Evolutionary conservation across 2,888 invertebrate species (phyloP).

Genomic region (Acanthosepion lycidas): DNA sequence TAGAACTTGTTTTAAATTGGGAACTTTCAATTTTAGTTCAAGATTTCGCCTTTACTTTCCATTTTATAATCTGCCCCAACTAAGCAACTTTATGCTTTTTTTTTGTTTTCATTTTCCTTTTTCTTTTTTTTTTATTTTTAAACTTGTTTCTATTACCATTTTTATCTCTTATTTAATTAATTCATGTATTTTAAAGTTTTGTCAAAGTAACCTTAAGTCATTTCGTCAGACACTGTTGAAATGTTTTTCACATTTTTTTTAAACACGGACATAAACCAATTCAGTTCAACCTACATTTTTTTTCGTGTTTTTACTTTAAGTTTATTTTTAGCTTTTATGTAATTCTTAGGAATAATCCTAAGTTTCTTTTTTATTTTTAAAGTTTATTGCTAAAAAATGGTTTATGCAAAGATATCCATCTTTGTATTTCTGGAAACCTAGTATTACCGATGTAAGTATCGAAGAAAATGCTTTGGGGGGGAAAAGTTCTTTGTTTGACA

Average conservation of each 20-base stretch:
- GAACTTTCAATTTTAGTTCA: too few relatives aligned
- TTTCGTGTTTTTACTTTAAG: background rate
- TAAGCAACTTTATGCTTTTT: too few relatives aligned
- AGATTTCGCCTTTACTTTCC: too few relatives aligned
- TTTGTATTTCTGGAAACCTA: too few relatives aligned
- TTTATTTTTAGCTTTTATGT: slow-evolving; percentile 25
- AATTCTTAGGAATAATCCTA: background rate
- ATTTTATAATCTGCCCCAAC: too few relatives aligned
- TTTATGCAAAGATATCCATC: too few relatives aligned
- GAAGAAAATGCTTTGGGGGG: too few relatives aligned
- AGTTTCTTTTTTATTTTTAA: background rate
- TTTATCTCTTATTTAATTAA: background rate
- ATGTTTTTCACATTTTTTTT: background rate
- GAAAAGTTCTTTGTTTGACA: too few relatives aligned
- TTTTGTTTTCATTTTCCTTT: background rate
- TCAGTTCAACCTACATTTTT: background rate
- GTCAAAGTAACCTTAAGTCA: background rate
- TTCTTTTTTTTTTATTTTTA: background rate
- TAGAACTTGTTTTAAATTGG: too few relatives aligned
- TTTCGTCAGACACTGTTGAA: background rate
- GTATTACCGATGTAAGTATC: too few relatives aligned
- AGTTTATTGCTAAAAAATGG: too few relatives aligned
- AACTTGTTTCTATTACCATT: background rate
- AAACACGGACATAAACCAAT: background rate
- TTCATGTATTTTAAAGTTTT: background rate